Base-by-base conservation (phyloP, 2,797 vertebrate species). In the Periparus ater region DNA sequence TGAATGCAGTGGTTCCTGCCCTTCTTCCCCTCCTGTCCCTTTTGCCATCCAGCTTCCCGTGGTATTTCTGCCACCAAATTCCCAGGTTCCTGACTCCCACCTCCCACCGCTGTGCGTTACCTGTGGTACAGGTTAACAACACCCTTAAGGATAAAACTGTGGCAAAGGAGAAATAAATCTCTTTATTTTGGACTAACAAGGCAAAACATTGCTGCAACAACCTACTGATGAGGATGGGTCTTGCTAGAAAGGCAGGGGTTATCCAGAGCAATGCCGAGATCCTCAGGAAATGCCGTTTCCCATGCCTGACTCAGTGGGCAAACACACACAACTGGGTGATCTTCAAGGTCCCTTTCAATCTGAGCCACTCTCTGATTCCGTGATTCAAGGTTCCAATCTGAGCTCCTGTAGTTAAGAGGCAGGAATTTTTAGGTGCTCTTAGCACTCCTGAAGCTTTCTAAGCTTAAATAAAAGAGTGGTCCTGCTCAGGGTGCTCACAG, bases 391-490 rank as follows among this genome's bases (percentile, higher is more conserved):
- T 32, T 95, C 30, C 68, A 40, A 30, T 36, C 92, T 79, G 66
- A 68, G 66, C 55, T 57, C 47, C 57, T 45, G 17, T 32, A 75
- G 81, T 54, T 82, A 74, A 91, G 38, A 89, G 23, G 16, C 20
- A 60, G 70, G 68, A 67, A 67, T 93, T 65, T 92, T 96, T 95
- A 85, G 91, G 72, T 13, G 5, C n/a, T 55, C 61, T 95, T 79
- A 72, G 58, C 84, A 78, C 74, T 95, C 91, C 94, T 68, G 77
- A 19, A 84, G 62, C 83, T 92, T 91, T 47, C 66, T 60, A 74
- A 95, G 85, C 88, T 95, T 96, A 89, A 96, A 93, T 95, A 80
- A 96, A 96, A 94, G 34, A 85, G 48, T 36, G 88, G 61, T 48
- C 89, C 70, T 74, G 44, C 87, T 92, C 91, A 22, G 91, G 85